Evolutionary conservation across 2,113 vertebrate species (phyloP), one percentile per base, ranked within the genome.

Genomic region (Sinocyclocheilus anshuiensis): DNA sequence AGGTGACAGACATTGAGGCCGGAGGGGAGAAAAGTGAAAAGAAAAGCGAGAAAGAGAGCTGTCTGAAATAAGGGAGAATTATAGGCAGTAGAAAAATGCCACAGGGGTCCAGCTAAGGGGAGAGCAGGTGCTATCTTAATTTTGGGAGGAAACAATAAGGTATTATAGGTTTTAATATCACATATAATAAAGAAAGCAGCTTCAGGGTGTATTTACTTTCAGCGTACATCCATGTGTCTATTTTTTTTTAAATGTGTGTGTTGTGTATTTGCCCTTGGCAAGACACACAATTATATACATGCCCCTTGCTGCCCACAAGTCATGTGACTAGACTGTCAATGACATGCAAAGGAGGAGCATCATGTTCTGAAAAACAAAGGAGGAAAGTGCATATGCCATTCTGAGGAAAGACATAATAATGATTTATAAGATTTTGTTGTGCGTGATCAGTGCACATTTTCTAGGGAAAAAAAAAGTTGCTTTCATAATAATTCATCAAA

Each of bases 71-170:
- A 82, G 33, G 24, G 63, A 82, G 63, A 53, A 69, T 82, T 69
- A 53, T 69, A 67, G 81, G 75, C 22, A n/a, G 24, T 39, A 39
- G 33, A 39, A 50, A 71, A 57, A 57, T 15, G 55, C 57, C 81
- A 75, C 65, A 84, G 87, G 79, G 69, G 76, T 83, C 85, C 77
- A 76, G 45, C 63, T 48, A 80, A 61, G 81, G 67, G 29, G 61
- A 84, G 77, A 81, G 82, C 88, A 87, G 82, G 82, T 87, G 82
- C 48, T 5, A 50, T 84, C 71, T 77, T 89, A 13, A 77, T 69
- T 86, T 89, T 45, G 48, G 61, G 24, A 59, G 24, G 39, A 55
- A 53, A 59, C n/a, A 45, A 71, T 42, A 74, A 61, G 48, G n/a
- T 33, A 61, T 29, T 75, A 75, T 48, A 45, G 24, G 33, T 13